Conservation (phyloP, 2,888 invertebrate species). For the Callinectes sapidus region DNA sequence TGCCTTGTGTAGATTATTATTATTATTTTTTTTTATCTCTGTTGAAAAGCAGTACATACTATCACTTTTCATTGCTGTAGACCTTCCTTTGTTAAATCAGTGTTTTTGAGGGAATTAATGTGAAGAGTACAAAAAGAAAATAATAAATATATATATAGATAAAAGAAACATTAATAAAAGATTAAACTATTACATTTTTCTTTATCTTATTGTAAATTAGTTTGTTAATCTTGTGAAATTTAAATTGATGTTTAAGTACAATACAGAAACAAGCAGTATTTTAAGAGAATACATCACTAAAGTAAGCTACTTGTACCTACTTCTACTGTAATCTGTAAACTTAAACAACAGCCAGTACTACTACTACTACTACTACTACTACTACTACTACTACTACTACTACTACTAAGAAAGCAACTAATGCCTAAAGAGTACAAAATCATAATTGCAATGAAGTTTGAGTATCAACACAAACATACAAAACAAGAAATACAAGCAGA, state of each 20-base stretch:
- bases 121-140: too few relatives aligned
- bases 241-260: background rate
- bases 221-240: background rate
- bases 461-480: conserved; percentile 4
- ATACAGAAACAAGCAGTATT: background rate
- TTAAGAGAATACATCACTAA: background rate
- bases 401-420: background rate
- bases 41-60: too few relatives aligned
- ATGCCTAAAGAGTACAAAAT: background rate
- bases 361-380: conserved; percentile 10
- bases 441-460: background rate
- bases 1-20: background rate
- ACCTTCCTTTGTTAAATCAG: too few relatives aligned
- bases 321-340: background rate
- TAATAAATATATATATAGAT: background rate
- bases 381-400: background rate
- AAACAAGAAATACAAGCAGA: background rate
- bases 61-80: too few relatives aligned
- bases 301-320: background rate
- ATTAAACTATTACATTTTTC: background rate
- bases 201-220: background rate
- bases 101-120: too few relatives aligned
- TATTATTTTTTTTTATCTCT: background rate
- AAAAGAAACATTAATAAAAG: background rate
- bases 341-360: background rate